A percentile compares a stretch with the other conserved stretches of the same genome.
Conservation (phyloP, 2,888 invertebrate species). For the Cryptocheilus praepositus region DNA sequence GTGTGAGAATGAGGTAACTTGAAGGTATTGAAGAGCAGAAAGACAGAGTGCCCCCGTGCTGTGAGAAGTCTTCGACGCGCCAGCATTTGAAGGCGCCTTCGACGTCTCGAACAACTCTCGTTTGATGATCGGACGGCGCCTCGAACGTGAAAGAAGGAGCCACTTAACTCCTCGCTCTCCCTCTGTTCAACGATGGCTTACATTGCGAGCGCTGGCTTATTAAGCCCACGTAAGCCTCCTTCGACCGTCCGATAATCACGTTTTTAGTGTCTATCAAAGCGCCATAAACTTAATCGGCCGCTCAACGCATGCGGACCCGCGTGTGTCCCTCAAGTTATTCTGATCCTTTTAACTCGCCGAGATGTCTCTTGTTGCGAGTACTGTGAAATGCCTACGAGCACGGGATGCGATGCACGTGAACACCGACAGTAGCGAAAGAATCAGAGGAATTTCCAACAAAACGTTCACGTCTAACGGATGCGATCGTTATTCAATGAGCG, state of each 20-base stretch:
- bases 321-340: background rate
- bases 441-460: no score
- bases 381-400: no score
- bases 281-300: slow-evolving; percentile 49
- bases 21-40: background rate
- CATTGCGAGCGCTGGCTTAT: slow-evolving; percentile 21
- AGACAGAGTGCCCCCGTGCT: background rate
- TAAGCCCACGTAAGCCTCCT: slow-evolving; percentile 27
- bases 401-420: no score
- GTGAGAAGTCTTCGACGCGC: background rate
- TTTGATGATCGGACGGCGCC: slow-evolving; percentile 28
- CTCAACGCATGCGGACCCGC: background rate
- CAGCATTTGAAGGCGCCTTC: no score
- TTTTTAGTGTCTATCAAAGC: slow-evolving; percentile 54
- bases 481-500: no score
- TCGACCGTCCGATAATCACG: slow-evolving; percentile 43
- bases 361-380: no score
- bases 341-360: background rate
- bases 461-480: no score
- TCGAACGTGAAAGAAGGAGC: slow-evolving; percentile 25
- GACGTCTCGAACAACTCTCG: slow-evolving; percentile 16
- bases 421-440: no score
- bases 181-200: slow-evolving; percentile 11
- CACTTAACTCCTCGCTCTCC: slow-evolving; percentile 19
- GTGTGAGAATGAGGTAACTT: no score